Base-by-base conservation (phyloP, 2,113 vertebrate genomes). In the Hippopotamus amphibius region DNA sequence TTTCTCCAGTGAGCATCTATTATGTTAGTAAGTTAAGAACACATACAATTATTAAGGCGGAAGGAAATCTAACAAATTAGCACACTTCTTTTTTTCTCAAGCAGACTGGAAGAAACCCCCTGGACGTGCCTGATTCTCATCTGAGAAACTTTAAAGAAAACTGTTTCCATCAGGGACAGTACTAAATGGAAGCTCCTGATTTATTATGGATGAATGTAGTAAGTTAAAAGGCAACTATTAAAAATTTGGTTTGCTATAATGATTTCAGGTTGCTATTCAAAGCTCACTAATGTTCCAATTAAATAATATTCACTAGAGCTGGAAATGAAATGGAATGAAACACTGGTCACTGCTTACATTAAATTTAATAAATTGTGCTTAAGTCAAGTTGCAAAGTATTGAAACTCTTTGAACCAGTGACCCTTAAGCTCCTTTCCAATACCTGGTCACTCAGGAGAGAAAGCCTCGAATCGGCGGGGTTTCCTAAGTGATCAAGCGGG, bases 141-240 rank as follows among this genome's bases (percentile, higher is more conserved):
- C 65, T 13, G 26, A 53, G 26, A 41, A 30, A 43, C 46, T 8
- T 26, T 5, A 19, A 11, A 71, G 59, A 59, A 74, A 65, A 26
- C 1, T 21, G 6, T 53, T 5, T 11, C 46, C 2, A 1, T 16
- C 74, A 88, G 48, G 30, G 8, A 13, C 0, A 48, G 17, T 1
- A 24, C 65, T 24, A 4, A 48, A 17, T 17, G 68, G 43, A 65
- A 55, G 28, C 26, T 2, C 6, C 0, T 15, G 93, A 65, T 4
- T n/a, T 33, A 21, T 46, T 46, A 74, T 0, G 2, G 57, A 22
- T 22, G 37, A 55, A 28, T 0, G 3, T 3, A 46, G 28, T 3
- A 48, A 48, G 69, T 3, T 26, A 50, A 61, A 28, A 43, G 48
- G 41, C 37, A 59, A 68, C 68, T 10, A 50, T 9, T 28, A 43